These are phyloP conservation scores for Macheiramphus alcinus DNA, from an alignment of 2,113 vertebrate genomes.

Conservation along the genomic window DNA sequence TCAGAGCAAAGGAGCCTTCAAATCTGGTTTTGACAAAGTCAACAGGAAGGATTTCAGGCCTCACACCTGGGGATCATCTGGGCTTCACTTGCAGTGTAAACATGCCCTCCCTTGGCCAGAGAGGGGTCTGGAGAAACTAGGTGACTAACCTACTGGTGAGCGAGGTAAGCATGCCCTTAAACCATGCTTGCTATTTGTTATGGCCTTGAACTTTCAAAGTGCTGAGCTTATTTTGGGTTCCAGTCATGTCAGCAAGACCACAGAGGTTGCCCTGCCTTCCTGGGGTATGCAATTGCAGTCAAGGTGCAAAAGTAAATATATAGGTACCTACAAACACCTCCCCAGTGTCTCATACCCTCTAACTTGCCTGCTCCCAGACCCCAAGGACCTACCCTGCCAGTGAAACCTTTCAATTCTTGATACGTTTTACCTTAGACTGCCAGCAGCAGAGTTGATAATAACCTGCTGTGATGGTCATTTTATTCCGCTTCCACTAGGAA, in stretches of 20 bases:
- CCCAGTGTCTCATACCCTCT: background rate
- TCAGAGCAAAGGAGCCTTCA: background rate
- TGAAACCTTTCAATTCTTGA: background rate
- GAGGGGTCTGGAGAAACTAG: background rate
- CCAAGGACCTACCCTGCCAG: background rate
- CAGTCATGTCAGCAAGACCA: accelerated
- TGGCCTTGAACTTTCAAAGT: background rate
- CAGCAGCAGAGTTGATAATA: background rate
- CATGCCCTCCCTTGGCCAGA: background rate
- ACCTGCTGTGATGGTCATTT: background rate
- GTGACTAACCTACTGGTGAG: background rate
- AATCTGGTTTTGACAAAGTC: background rate
- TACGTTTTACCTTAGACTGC: background rate
- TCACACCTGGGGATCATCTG: background rate
- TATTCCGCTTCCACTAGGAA: background rate
- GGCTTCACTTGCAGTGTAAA: background rate
- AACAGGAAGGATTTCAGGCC: background rate
- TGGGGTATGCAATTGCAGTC: background rate
- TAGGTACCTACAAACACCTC: background rate
- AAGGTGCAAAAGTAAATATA: background rate
- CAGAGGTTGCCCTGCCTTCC: background rate
- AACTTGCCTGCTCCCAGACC: background rate
- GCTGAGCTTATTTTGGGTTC: background rate
- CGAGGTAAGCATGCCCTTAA: background rate
- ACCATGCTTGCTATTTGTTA: background rate